Percentiles rank a stretch among this genome's conserved stretches.
phyloP scores from a whole-genome alignment of 2,797 vertebrate species.

The Phalloptychus januarius region DNA sequence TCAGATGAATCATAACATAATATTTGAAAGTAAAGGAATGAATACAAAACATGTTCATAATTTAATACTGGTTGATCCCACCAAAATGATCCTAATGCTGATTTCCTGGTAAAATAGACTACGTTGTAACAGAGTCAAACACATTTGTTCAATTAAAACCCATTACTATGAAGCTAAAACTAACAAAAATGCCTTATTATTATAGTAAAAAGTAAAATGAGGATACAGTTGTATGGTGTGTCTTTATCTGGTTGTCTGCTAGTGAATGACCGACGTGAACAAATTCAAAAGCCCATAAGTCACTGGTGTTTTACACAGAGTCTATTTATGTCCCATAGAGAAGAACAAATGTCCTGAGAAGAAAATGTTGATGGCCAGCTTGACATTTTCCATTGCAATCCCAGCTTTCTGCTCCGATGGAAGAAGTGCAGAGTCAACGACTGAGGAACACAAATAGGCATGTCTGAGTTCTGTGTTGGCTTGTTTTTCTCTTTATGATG shows the following conservation, averaged over 20 bases:
- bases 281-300: neutral
- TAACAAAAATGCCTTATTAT: neutral
- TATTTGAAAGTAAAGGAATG: constrained; percentile 3
- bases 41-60: constrained; percentile 18
- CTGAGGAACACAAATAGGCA: constrained; percentile 40
- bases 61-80: constrained; percentile 16
- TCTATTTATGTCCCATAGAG: neutral
- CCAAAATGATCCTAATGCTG: neutral
- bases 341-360: constrained; percentile 37
- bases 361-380: constrained; percentile 5
- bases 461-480: constrained; percentile 34
- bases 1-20: constrained; percentile 29
- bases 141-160: constrained; percentile 8
- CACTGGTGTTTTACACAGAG: neutral
- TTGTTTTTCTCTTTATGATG: constrained; percentile 50
- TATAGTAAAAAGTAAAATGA: constrained; percentile 5
- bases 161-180: neutral
- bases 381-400: neutral
- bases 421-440: constrained; percentile 14
- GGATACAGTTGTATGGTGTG: neutral
- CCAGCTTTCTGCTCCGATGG: neutral
- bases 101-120: neutral
- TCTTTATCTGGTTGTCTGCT: neutral
- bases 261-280: neutral
- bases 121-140: constrained; percentile 46